Evolutionary conservation across 2,113 vertebrate genomes (phyloP), one percentile per base, ranked within the genome.

Genomic region (Sterrhoptilus dennistouni): DNA sequence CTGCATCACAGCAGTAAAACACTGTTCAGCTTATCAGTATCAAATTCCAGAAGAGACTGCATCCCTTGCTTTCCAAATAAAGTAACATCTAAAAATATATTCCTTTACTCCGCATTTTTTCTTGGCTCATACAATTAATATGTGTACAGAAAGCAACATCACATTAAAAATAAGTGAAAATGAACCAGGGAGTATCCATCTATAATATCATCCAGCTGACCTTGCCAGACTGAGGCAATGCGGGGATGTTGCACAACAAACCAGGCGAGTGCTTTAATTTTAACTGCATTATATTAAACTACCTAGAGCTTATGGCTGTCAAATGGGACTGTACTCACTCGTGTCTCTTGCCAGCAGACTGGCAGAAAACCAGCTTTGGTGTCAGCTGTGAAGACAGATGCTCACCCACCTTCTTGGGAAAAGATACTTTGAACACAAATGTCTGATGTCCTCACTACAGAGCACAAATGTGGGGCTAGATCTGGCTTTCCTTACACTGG

Each of bases 11-110:
- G 94, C 64, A 91, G 84, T 77, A 59, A 59, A 56, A 68, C 92
- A 93, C 92, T 59, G 79, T 83, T 78, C 61, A 77, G 87, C 81
- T 92, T 72, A 25, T 4, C 78, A 96, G 70, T 82, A 76, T 80
- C 70, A 85, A 96, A 93, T 91, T 82, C 90, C 87, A 95, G 90
- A 88, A 69, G 52, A 69, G 63, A 36, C 40, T 89, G 52, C 8
- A 1, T 87, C 87, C 92, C 66, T 28, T 78, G 49, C 57, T 75
- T 94, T 95, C 91, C 25, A 91, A 91, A 92, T 52, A 91, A 93
- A 93, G 72, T 35, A 71, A 64, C 50, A 75, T 75, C 64, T 96
- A 84, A 94, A 95, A 93, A 89, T 84, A 75, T 28, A 74, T 79
- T 70, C 53, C 63, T 93, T 87, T 95, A 75, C 79, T 90, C 61